Conservation (phyloP, 2,797 vertebrate genomes). For the Helarctos malayanus region DNA sequence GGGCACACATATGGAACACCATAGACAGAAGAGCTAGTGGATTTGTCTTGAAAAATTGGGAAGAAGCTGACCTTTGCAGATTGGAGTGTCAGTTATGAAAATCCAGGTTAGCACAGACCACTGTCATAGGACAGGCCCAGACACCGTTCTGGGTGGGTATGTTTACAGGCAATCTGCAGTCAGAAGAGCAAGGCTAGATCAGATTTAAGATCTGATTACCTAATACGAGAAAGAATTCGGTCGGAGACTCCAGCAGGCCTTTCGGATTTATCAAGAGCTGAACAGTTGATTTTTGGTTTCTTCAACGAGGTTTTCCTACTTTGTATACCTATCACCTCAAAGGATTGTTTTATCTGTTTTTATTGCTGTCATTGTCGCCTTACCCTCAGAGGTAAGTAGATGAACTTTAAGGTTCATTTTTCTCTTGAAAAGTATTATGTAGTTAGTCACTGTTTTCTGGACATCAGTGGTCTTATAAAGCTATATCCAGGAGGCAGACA, state of each 20-base stretch:
- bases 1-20: neutral
- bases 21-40: neutral
- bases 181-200: neutral
- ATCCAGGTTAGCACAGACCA: neutral
- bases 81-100: neutral
- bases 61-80: neutral
- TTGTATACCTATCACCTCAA: neutral
- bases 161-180: neutral
- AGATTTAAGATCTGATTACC: neutral
- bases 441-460: neutral
- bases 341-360: neutral
- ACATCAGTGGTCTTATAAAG: neutral
- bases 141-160: neutral
- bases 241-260: neutral
- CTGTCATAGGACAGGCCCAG: neutral
- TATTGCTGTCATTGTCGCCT: neutral
- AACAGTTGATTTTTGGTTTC: neutral
- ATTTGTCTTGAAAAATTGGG: neutral
- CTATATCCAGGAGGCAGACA: neutral
- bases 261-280: neutral
- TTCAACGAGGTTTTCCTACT: neutral
- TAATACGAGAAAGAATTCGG: slow-evolving; percentile 14
- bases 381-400: neutral
- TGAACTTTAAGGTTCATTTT: neutral
- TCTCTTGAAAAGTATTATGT: neutral